Evolutionary conservation across 1,140 invertebrate species (phyloP).

Genomic region (Drosophila mayri): DNA sequence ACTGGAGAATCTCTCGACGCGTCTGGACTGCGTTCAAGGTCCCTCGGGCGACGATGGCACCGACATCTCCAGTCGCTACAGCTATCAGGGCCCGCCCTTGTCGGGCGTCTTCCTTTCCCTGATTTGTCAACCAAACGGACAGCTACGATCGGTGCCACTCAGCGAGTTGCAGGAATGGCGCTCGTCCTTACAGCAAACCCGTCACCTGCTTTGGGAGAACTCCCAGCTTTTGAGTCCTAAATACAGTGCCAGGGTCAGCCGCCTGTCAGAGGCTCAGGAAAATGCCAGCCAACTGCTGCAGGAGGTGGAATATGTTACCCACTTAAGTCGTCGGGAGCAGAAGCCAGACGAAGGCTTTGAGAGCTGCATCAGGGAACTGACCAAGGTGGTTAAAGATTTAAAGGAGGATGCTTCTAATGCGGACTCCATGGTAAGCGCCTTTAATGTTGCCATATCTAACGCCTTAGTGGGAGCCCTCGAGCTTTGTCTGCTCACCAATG

Average conservation of each 20-base stretch:
- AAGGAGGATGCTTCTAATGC: not conserved
- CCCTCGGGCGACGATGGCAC: conserved; percentile 16
- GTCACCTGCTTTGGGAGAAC: conserved; percentile 76
- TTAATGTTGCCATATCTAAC: conserved; percentile 51
- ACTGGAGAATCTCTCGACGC: conserved; percentile 62
- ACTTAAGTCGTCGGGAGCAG: conserved; percentile 24
- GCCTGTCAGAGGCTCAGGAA: conserved; percentile 7
- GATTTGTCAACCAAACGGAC: conserved; percentile 64
- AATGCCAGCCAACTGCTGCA: conserved; percentile 53
- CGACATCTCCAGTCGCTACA: conserved; percentile 56
- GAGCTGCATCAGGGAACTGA: conserved; percentile 40
- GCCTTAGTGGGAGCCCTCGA: conserved; percentile 80
- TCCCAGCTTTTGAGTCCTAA: conserved; percentile 21
- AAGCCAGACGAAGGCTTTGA: conserved; percentile 48
- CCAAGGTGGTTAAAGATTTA: conserved; percentile 25
- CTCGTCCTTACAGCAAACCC: conserved; percentile 50
- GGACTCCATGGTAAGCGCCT: conserved; percentile 13
- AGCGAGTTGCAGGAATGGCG: conserved; percentile 71
- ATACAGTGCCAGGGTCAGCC: conserved; percentile 33
- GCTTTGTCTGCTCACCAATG: conserved; percentile 85
- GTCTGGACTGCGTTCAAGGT: conserved; percentile 47
- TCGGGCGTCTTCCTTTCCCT: conserved; percentile 49
- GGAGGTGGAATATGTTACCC: conserved; percentile 59
- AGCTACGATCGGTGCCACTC: conserved; percentile 67
- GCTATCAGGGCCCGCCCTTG: conserved; percentile 65